Evolutionary conservation across 2,113 vertebrate genomes (phyloP).

Genomic region (Acrocephalus kingi): DNA sequence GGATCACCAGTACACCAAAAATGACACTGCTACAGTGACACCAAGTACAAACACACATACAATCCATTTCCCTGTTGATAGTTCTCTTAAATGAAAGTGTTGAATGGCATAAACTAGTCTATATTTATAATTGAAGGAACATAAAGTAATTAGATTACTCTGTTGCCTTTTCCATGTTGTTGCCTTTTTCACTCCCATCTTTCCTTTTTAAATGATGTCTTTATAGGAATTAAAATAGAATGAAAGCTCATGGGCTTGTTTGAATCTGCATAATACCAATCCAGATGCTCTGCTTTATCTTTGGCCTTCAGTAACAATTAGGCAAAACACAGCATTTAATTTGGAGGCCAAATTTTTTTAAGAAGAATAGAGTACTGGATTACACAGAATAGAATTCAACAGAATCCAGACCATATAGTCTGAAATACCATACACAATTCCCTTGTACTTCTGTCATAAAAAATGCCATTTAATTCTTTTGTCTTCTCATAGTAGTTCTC

Average conservation of each 20-base stretch:
- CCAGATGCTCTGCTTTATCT: not conserved
- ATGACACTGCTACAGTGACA: not conserved
- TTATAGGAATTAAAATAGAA: not conserved
- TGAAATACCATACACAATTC: not conserved
- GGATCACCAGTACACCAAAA: not conserved
- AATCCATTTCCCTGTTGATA: not conserved
- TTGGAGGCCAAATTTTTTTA: not conserved
- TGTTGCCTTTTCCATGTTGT: not conserved
- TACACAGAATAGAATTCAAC: not conserved
- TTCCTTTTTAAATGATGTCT: not conserved
- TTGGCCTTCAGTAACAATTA: not conserved
- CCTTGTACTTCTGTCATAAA: not conserved
- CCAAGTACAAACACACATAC: not conserved
- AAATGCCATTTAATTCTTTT: not conserved
- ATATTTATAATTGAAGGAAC: not conserved
- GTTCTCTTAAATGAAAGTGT: not conserved
- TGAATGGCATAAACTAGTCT: not conserved
- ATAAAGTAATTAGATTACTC: not conserved
- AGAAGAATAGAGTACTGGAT: not conserved
- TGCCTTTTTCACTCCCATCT: not conserved
- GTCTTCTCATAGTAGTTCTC: not conserved
- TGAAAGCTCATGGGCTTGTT: not conserved
- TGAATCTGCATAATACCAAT: not conserved
- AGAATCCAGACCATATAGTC: not conserved
- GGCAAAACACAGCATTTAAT: not conserved